Evolutionary conservation across 2,888 invertebrate species (phyloP).

Genomic region (Colostygia pectinataria): DNA sequence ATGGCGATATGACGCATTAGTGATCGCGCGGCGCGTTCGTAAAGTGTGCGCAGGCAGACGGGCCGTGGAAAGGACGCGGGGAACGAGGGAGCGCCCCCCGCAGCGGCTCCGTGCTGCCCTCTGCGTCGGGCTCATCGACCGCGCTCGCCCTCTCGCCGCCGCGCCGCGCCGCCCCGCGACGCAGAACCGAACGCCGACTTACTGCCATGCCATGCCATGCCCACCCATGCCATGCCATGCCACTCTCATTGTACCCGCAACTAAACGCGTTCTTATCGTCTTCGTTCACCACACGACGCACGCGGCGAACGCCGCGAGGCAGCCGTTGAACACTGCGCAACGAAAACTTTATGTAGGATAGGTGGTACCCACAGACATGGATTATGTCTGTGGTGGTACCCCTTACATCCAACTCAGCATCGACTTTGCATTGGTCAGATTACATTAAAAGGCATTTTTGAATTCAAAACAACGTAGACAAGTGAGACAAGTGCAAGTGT

Average conservation of each 20-base stretch:
- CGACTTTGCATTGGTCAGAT: too few species aligned
- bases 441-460: too few species aligned
- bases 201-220: slow-evolving; percentile 44
- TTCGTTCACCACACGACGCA: slow-evolving; percentile 27
- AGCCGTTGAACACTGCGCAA: slow-evolving; percentile 35
- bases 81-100: slow-evolving; percentile 58
- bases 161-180: slow-evolving; percentile 47
- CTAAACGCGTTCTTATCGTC: slow-evolving; percentile 51
- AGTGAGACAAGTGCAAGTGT: too few species aligned
- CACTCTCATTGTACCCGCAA: slow-evolving; percentile 68
- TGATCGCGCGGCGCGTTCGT: slow-evolving; percentile 78
- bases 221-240: slow-evolving; percentile 55
- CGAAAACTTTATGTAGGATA: too few species aligned
- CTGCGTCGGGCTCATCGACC: slow-evolving; percentile 81
- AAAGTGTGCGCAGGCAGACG: slow-evolving; percentile 70
- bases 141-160: slow-evolving; percentile 70
- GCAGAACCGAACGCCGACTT: slow-evolving; percentile 40
- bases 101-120: slow-evolving; percentile 72
- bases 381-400: too few species aligned
- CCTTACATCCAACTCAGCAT: too few species aligned
- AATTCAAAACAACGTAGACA: too few species aligned
- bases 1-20: slow-evolving; percentile 79
- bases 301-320: background rate
- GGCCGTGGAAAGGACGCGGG: slow-evolving; percentile 56
- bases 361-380: too few species aligned